phyloP scores from a whole-genome alignment of 2,113 vertebrate species.

The Myiozetetes cayanensis region DNA sequence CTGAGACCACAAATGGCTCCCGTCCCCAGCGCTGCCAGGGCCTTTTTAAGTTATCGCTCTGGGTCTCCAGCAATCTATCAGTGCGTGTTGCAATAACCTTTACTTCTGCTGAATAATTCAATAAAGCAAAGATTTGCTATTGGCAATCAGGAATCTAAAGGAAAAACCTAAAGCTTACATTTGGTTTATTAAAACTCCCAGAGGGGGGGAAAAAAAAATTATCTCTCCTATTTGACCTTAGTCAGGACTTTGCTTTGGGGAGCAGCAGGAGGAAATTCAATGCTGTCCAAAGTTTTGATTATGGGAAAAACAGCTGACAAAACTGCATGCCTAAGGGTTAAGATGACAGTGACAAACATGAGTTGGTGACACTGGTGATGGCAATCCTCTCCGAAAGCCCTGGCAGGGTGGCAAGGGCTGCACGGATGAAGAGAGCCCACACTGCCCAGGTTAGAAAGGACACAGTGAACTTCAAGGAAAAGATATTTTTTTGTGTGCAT shows the following conservation, averaged over 20 bases:
- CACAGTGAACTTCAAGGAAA: background rate
- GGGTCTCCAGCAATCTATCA: background rate
- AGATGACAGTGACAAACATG: background rate
- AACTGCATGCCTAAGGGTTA: background rate
- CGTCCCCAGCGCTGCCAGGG: background rate
- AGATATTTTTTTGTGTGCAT: background rate
- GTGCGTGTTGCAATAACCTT: background rate
- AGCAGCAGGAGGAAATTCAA: background rate
- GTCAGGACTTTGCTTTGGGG: background rate
- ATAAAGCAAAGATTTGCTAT: conserved; percentile 23
- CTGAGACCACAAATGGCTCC: background rate
- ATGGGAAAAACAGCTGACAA: background rate
- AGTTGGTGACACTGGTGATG: background rate
- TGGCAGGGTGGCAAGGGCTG: background rate
- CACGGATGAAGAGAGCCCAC: background rate
- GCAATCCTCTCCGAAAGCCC: background rate
- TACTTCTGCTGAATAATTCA: conserved; percentile 28
- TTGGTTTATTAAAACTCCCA: background rate
- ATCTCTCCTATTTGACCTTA: conserved; percentile 8
- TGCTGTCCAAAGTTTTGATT: background rate
- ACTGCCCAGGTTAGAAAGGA: background rate
- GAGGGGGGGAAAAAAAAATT: background rate
- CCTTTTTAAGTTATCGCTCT: background rate
- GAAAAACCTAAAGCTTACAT: background rate
- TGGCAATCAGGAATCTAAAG: background rate